phyloP scores from a whole-genome alignment of 2,113 vertebrate species.

The Trogon melanurus region DNA sequence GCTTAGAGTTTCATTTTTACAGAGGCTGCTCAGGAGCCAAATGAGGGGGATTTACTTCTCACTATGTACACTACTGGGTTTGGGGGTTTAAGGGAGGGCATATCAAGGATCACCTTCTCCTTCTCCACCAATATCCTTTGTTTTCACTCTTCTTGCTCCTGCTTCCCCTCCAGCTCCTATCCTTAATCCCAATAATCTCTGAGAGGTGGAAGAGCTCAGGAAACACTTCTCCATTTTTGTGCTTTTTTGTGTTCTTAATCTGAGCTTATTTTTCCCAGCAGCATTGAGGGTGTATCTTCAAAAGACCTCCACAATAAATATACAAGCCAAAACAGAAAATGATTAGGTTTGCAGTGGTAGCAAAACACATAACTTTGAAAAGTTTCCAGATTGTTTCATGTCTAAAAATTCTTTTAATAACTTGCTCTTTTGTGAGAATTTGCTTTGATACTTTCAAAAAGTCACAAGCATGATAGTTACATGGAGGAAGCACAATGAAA shows the following conservation, averaged over 20 bases:
- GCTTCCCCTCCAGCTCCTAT: background rate
- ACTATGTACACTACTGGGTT: fast-evolving
- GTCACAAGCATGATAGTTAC: background rate
- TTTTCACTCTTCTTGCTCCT: background rate
- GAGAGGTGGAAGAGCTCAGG: background rate
- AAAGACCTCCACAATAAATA: background rate
- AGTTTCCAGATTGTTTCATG: background rate
- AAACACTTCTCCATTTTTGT: background rate
- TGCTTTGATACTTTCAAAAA: background rate
- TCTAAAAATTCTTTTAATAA: background rate
- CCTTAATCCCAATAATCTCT: background rate
- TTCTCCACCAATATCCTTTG: background rate
- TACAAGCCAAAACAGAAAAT: background rate
- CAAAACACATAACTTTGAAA: background rate
- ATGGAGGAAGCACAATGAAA: background rate
- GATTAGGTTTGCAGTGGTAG: background rate
- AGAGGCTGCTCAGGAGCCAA: background rate
- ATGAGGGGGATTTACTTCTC: background rate
- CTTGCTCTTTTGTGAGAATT: background rate
- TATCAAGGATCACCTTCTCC: background rate
- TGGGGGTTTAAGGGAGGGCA: background rate
- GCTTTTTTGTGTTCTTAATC: background rate
- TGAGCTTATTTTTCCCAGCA: background rate
- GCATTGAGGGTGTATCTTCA: background rate
- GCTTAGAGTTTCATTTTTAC: background rate